Conservation (phyloP, 2,888 invertebrate genomes). For the Chorisops tibialis region DNA sequence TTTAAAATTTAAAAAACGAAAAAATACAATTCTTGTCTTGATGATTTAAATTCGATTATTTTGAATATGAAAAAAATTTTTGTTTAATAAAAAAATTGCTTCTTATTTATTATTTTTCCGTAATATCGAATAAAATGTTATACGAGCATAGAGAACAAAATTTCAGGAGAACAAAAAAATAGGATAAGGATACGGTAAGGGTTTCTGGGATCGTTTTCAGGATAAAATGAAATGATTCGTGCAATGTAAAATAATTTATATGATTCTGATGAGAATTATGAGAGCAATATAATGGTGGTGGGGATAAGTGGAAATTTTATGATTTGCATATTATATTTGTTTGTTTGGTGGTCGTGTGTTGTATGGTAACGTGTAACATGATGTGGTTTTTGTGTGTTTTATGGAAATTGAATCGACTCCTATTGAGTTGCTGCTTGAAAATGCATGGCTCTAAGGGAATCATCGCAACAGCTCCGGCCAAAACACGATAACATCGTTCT, state of each 20-base stretch:
- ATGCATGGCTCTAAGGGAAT: too few species aligned
- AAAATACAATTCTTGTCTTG: neutral
- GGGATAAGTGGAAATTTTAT: neutral
- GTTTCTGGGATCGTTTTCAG: neutral
- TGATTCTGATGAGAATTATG: slow-evolving; percentile 23
- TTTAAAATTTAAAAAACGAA: neutral
- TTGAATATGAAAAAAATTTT: slow-evolving; percentile 6
- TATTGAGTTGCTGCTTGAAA: too few species aligned
- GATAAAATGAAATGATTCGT: slow-evolving; percentile 28
- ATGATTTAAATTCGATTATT: too few species aligned
- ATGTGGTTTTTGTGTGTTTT: neutral
- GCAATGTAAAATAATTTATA: slow-evolving; percentile 32
- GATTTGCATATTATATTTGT: too few species aligned
- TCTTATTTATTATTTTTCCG: too few species aligned
- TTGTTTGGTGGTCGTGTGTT: neutral
- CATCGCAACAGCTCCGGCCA: too few species aligned
- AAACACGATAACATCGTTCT: too few species aligned
- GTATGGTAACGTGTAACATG: too few species aligned
- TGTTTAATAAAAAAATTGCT: neutral
- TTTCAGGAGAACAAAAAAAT: neutral
- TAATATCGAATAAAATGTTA: too few species aligned
- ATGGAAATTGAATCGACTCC: too few species aligned
- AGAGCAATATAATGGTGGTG: neutral
- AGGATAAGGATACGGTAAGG: neutral
- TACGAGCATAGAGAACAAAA: neutral